These are phyloP conservation scores for Nasonovia ribisnigri DNA, from an alignment of 2,888 invertebrate species.

Conservation along the genomic window DNA sequence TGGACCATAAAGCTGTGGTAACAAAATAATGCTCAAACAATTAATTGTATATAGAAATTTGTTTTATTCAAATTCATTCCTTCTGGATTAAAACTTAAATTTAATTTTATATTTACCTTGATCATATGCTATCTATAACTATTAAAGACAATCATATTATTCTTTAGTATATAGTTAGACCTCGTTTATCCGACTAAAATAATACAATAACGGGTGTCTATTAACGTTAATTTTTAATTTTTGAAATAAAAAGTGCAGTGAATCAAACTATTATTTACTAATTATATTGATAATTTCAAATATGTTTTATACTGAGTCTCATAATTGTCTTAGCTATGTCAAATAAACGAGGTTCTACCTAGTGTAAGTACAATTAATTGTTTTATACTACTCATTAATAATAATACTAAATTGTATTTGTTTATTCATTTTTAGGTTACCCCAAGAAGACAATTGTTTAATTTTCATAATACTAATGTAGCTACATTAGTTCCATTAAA, in stretches of 20 bases:
- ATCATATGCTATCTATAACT: constrained; percentile 8
- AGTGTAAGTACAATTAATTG: constrained; percentile 60
- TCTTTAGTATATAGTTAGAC: constrained; percentile 35
- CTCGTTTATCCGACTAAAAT: constrained; percentile 52
- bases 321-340: constrained; percentile 42
- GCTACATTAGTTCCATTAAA: constrained; percentile 59
- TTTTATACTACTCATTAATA: not conserved
- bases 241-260: constrained; percentile 12
- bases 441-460: constrained; percentile 48
- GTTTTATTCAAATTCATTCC: not conserved
- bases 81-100: constrained; percentile 16
- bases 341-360: constrained; percentile 61
- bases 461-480: constrained; percentile 21
- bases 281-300: constrained; percentile 13
- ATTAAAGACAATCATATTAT: constrained; percentile 47
- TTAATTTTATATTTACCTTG: constrained; percentile 27
- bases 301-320: not conserved
- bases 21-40: constrained; percentile 19
- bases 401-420: not conserved
- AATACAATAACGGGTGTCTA: constrained; percentile 16
- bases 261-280: not conserved
- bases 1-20: constrained; percentile 63
- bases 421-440: constrained; percentile 18
- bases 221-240: constrained; percentile 30
- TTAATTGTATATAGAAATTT: constrained; percentile 33